A percentile compares a stretch with the other conserved stretches of the same genome.
Conservation (phyloP, 2,888 invertebrate species). For the Lithosia quadra region DNA sequence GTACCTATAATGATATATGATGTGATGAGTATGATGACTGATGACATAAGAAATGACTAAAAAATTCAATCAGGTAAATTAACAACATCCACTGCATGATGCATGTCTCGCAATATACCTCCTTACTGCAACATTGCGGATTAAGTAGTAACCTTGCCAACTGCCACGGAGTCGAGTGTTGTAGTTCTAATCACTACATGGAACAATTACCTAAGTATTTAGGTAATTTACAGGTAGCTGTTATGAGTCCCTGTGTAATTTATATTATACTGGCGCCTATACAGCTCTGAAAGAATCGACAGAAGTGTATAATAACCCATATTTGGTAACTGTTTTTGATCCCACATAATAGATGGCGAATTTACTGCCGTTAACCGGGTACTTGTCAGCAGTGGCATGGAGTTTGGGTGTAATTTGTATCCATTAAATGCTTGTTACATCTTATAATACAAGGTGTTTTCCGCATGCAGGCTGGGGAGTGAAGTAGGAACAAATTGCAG, state of each 20-base stretch:
- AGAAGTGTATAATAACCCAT: no score
- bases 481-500: neutral
- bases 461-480: neutral
- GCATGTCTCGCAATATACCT: neutral
- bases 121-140: neutral
- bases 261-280: no score
- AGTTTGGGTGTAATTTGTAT: no score
- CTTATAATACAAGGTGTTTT: neutral
- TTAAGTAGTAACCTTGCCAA: neutral
- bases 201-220: neutral
- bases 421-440: no score
- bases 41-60: slow-evolving; percentile 8
- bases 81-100: slow-evolving; percentile 6
- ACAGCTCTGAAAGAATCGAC: no score
- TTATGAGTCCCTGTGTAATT: no score
- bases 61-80: neutral
- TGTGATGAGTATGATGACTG: neutral
- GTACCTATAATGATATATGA: no score
- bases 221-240: no score
- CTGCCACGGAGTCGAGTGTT: neutral
- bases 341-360: no score
- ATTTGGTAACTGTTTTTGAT: no score
- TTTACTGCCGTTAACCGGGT: no score
- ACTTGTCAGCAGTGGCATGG: no score
- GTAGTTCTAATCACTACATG: neutral